These are phyloP conservation scores for Egretta garzetta DNA, from an alignment of 2,113 vertebrate species.

Conservation along the genomic window DNA sequence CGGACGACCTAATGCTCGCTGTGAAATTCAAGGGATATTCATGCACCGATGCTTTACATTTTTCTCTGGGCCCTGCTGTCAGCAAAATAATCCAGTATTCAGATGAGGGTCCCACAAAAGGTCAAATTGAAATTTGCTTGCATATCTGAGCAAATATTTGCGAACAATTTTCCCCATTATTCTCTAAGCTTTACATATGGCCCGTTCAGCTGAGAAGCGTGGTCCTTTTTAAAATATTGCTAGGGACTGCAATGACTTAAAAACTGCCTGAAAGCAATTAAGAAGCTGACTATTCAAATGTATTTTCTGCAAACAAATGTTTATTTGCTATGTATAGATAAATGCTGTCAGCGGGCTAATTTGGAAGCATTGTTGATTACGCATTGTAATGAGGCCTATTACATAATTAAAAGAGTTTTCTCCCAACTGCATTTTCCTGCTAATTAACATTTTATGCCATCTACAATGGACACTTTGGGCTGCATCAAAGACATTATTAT, in stretches of 20 bases:
- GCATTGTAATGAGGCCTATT: conserved; percentile 79
- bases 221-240: background rate
- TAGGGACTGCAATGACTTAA: background rate
- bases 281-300: conserved; percentile 40
- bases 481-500: conserved; percentile 74
- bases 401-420: conserved; percentile 81
- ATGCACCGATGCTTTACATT: background rate
- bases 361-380: conserved; percentile 77
- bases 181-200: background rate
- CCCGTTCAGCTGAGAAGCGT: background rate
- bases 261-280: conserved; percentile 28
- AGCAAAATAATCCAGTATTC: background rate
- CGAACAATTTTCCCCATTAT: conserved; percentile 12
- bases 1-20: background rate
- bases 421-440: conserved; percentile 71
- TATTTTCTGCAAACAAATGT: conserved; percentile 70
- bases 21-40: background rate
- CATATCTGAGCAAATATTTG: conserved; percentile 51
- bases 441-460: conserved; percentile 79
- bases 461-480: conserved; percentile 74
- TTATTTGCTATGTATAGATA: conserved; percentile 72
- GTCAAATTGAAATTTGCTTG: conserved; percentile 21
- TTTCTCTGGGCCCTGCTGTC: background rate
- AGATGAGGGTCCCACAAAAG: conserved; percentile 12
- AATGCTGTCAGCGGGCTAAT: conserved; percentile 70